These are phyloP conservation scores for Coturnix japonica DNA, from an alignment of 2,113 vertebrate species.

Conservation along the genomic window DNA sequence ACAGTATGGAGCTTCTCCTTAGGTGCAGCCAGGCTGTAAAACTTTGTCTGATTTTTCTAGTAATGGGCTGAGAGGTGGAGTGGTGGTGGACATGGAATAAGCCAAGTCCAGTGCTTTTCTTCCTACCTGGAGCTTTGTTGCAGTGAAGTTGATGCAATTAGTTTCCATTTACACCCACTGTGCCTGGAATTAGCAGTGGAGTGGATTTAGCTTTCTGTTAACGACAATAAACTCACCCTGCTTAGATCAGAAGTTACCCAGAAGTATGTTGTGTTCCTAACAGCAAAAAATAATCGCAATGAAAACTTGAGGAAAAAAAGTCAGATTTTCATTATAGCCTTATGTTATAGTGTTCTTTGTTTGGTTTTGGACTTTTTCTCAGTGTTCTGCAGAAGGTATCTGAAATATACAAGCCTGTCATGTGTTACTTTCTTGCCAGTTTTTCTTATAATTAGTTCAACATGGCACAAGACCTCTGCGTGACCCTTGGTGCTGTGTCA, in stretches of 20 bases:
- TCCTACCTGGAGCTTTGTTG: background rate
- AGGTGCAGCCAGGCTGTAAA: background rate
- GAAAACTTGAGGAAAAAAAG: background rate
- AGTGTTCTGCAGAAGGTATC: conserved; percentile 1
- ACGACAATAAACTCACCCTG: background rate
- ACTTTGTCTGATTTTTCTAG: background rate
- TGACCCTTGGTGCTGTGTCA: conserved; percentile 48
- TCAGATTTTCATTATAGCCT: background rate
- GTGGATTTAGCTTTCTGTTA: background rate
- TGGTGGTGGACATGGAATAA: background rate
- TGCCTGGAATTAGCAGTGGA: background rate
- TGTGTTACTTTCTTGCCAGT: conserved; percentile 11
- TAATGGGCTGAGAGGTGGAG: background rate
- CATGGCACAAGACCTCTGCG: conserved; percentile 29
- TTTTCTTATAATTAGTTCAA: conserved; percentile 55
- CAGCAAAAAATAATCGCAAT: accelerated
- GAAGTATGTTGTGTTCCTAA: background rate
- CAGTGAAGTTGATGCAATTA: background rate
- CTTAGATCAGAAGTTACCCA: background rate
- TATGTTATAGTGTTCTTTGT: background rate
- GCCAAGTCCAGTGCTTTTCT: background rate
- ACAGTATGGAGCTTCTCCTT: background rate
- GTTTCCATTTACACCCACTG: accelerated
- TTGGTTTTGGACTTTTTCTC: background rate
- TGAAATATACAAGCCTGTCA: conserved; percentile 27